Evolutionary conservation across 2,113 vertebrate genomes (phyloP).

Genomic region (Scopus umbretta): DNA sequence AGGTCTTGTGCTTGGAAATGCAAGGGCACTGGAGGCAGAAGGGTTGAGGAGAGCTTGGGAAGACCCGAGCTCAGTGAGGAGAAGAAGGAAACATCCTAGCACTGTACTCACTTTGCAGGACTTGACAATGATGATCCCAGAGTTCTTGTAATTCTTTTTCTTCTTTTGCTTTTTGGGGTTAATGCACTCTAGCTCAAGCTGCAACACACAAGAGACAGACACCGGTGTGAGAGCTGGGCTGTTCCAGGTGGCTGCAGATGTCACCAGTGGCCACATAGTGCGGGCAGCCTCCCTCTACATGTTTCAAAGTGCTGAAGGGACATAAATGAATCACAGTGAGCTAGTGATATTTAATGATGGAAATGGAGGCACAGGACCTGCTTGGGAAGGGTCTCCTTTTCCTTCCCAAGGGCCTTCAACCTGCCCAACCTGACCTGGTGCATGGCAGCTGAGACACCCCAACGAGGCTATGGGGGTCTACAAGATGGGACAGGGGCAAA

Average conservation of each 20-base stretch:
- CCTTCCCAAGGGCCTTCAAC: not conserved
- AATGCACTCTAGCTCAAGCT: constrained; percentile 96
- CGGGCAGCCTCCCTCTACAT: rapidly evolving
- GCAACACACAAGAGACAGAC: not conserved
- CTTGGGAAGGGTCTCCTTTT: not conserved
- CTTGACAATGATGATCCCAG: constrained; percentile 89
- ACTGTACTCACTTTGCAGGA: constrained; percentile 84
- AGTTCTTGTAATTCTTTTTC: constrained; percentile 97
- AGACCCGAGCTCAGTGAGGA: rapidly evolving
- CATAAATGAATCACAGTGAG: not conserved
- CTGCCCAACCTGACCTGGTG: rapidly evolving
- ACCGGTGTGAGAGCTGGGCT: not conserved
- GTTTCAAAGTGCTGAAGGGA: not conserved
- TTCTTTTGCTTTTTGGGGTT: constrained; percentile 98
- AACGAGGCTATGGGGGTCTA: not conserved
- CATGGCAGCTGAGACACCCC: not conserved
- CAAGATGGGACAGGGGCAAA: rapidly evolving
- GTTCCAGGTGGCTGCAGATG: not conserved
- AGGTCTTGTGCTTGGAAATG: not conserved
- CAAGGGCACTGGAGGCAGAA: not conserved
- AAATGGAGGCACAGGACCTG: not conserved
- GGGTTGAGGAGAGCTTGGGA: rapidly evolving
- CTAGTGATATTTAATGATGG: too few relatives aligned
- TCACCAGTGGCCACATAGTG: not conserved
- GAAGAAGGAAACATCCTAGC: not conserved